A percentile compares a stretch with the other conserved stretches of the same genome.
Evolutionary conservation across 2,888 invertebrate species (phyloP).

Genomic region (Gastrophysa polygoni): DNA sequence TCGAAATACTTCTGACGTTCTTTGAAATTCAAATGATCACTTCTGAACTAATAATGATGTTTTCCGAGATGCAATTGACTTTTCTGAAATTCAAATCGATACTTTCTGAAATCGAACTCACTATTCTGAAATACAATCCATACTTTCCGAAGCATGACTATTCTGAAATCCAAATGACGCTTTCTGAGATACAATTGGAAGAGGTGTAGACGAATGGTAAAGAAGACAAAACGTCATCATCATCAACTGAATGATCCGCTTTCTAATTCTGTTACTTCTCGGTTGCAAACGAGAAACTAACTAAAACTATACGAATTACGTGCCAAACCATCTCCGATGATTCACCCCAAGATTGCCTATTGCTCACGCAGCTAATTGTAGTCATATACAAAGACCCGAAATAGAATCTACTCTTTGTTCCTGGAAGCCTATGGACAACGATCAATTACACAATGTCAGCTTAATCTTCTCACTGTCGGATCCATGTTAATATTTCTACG

Average conservation of each 20-base stretch:
- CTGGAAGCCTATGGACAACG: not conserved
- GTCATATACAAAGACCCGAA: slow-evolving; percentile 26
- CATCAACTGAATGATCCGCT: not conserved
- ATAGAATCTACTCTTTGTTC: slow-evolving; percentile 29
- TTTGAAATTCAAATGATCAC: no score
- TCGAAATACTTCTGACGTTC: no score
- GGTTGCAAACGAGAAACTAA: slow-evolving; percentile 9
- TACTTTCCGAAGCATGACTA: no score
- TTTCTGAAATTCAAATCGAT: no score
- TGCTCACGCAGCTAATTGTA: slow-evolving; percentile 35
- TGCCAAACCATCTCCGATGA: slow-evolving; percentile 23
- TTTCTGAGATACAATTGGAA: no score
- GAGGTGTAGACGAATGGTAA: not conserved
- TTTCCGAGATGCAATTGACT: no score
- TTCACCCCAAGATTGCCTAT: slow-evolving; percentile 32
- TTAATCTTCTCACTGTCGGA: not conserved
- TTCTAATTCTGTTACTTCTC: slow-evolving; percentile 2
- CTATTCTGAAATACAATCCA: no score
- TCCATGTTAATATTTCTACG: not conserved
- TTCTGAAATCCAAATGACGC: no score
- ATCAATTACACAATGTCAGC: not conserved
- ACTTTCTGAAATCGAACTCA: no score
- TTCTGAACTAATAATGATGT: no score
- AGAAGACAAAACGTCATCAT: not conserved
- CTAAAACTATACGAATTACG: not conserved